Evolutionary conservation across 1,140 invertebrate species (phyloP).

Genomic region (Apocrypta bakeri): DNA sequence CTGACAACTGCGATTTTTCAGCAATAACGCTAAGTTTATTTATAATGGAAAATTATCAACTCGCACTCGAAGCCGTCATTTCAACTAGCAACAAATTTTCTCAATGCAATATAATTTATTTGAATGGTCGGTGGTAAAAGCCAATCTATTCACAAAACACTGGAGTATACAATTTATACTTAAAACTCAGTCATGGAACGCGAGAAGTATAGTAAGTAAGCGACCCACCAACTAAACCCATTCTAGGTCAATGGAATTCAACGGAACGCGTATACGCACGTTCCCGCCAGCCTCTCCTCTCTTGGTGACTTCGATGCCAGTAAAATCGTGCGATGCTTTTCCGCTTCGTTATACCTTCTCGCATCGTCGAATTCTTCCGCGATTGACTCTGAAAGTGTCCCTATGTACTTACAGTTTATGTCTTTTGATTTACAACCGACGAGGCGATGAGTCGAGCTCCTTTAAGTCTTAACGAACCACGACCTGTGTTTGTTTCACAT

Average conservation of each 20-base stretch:
- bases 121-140: background rate
- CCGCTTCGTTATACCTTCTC: slow-evolving; percentile 15
- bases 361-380: background rate
- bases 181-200: slow-evolving; percentile 60
- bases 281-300: slow-evolving; percentile 11
- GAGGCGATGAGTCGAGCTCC: background rate
- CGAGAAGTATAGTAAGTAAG: slow-evolving; percentile 54
- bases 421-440: background rate
- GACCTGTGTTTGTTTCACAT: background rate
- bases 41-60: too few species aligned
- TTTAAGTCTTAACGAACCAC: background rate
- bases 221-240: slow-evolving; percentile 59
- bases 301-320: slow-evolving; percentile 4
- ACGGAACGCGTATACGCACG: slow-evolving; percentile 43
- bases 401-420: background rate
- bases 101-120: background rate
- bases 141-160: background rate
- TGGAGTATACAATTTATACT: background rate
- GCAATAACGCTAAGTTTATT: too few species aligned
- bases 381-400: background rate
- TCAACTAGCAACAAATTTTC: too few species aligned
- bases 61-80: too few species aligned
- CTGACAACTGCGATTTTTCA: background rate
- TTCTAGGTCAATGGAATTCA: slow-evolving; percentile 73
- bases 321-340: background rate